phyloP scores from a whole-genome alignment of 2,797 vertebrate species.

The Cirrhinus molitorella region DNA sequence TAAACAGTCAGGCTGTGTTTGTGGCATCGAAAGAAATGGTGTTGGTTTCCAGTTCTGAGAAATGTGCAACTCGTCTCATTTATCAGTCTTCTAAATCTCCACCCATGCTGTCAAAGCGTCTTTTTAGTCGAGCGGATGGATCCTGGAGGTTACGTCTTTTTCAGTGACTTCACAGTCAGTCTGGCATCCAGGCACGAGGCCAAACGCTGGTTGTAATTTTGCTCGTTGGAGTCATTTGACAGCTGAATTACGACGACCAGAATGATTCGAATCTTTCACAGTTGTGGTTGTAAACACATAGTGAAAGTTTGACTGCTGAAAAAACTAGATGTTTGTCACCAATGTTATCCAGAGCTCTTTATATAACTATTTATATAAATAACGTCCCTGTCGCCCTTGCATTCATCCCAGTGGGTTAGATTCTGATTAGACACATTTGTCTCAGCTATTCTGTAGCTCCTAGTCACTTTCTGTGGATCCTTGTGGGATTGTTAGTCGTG shows the following conservation, averaged over 20 bases:
- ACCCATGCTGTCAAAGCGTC: not conserved
- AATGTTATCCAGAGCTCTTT: not conserved
- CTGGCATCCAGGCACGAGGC: slow-evolving; percentile 4
- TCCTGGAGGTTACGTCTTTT: not conserved
- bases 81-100: not conserved
- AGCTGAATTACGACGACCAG: not conserved
- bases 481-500: slow-evolving; percentile 1
- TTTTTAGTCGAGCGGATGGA: not conserved
- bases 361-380: slow-evolving; percentile 7
- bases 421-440: slow-evolving; percentile 28
- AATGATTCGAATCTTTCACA: not conserved
- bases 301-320: not conserved
- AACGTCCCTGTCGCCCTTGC: not conserved
- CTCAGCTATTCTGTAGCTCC: slow-evolving; percentile 1
- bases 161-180: not conserved
- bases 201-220: slow-evolving; percentile 22
- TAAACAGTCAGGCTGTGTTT: slow-evolving; percentile 15
- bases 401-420: not conserved
- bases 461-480: not conserved
- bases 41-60: slow-evolving; percentile 27
- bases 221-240: slow-evolving; percentile 2
- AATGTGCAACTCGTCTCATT: slow-evolving; percentile 14
- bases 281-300: not conserved
- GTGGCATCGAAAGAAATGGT: slow-evolving; percentile 16
- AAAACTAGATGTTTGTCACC: not conserved